These are phyloP conservation scores for mouse (Mus musculus) DNA, from an alignment of 2,113 vertebrate species.

Conservation along the genomic window DNA sequence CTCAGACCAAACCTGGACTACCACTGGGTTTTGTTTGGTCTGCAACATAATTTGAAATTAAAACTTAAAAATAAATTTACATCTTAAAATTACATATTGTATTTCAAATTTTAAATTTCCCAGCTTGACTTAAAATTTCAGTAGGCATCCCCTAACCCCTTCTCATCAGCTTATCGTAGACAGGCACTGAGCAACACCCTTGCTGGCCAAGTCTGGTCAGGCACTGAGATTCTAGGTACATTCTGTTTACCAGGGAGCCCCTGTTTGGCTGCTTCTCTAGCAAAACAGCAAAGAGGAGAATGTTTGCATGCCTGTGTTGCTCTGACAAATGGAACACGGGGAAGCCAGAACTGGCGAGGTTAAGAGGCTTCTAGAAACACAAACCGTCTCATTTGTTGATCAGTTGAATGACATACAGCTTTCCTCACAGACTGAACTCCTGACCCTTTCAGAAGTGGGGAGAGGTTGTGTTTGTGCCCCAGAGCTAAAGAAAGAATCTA, in stretches of 20 bases:
- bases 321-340: background rate
- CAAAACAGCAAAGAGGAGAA: background rate
- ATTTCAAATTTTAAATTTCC: background rate
- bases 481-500: background rate
- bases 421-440: background rate
- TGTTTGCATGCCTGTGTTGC: background rate
- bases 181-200: background rate
- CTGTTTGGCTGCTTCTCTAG: background rate
- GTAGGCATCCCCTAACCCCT: background rate
- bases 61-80: background rate
- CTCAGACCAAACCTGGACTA: background rate
- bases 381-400: background rate
- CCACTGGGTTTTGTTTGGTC: background rate
- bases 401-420: background rate
- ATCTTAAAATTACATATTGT: conserved; percentile 19
- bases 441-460: background rate
- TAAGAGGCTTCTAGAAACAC: background rate
- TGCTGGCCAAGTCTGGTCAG: background rate
- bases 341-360: background rate
- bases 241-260: background rate
- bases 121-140: background rate
- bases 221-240: accelerated
- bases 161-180: accelerated
- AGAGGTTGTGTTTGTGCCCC: background rate
- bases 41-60: background rate